Evolutionary conservation across 1,140 invertebrate species (phyloP), one percentile per base, ranked within the genome.

Genomic region (Lordiphosa clarofinis): DNA sequence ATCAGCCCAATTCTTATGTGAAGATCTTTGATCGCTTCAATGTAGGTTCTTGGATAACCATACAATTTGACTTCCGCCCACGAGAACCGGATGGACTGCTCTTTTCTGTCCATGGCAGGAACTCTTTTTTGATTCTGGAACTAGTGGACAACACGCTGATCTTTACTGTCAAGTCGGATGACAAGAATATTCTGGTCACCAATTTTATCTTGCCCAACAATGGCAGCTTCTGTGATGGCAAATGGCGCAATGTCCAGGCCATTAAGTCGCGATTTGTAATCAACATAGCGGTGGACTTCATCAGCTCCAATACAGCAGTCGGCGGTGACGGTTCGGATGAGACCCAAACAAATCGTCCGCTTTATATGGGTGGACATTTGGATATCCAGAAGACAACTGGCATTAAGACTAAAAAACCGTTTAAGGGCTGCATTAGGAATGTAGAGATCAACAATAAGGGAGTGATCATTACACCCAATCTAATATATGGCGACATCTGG

Each of bases 311-410:
- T 56, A 87, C 87, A 36, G 87, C 64, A 59, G 75, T 93, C 91
- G 94, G 36, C 90, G 93, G 55, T 91, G 92, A 74, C 90, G 92
- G 3, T 87, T 93, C 50, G 90, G 94, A 4, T 92, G 92, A 92
- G 1, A 95, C 96, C 0, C 93, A 96, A 60, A 97, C 97, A 0
- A 94, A 93, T 24, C 93, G 96, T 70, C 94, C 96, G 0, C 89
- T 99, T 1, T 99, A 94, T 87, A 91, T 99, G 69, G 98, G 98
- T 35, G 97, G 97, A 0, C 94, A 98, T 88, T 93, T 94, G 68
- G 84, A 89, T 10, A 91, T 90, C 63, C 87, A 73, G 61, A 91
- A 88, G 70, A 89, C 90, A 2, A 92, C 87, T 70, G 92, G 92
- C 7, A 89, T 92, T 0, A 87, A 88, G 33, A 93, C 93, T 13